Evolutionary conservation across 2,888 invertebrate genomes (phyloP), one percentile per base, ranked within the genome.

Genomic region (Sylvicola fuscatus): DNA sequence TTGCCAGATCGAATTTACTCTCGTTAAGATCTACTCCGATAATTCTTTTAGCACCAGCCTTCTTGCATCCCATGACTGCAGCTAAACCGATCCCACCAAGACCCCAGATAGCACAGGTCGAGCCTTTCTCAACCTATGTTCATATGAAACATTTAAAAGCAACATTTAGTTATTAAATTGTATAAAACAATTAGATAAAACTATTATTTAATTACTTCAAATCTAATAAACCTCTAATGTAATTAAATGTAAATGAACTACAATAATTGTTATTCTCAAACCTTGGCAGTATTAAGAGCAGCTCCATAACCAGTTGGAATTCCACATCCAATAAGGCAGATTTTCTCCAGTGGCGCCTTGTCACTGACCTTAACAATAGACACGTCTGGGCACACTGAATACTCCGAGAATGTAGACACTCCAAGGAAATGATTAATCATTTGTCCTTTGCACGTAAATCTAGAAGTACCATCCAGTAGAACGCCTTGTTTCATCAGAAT

Each of bases 241-340:
- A n/a, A n/a, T n/a, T n/a, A n/a, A n/a, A n/a, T n/a, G 21, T 8
- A 21, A 21, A 6, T 21, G 21, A 21, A 21, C 4, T 8, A 21
- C 21, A 21, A 21, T 21, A 21, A 21, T 21, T 21, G 21, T 4
- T 21, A 14, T 14, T 14, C 14, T 6, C 16, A 14, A 1, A 93
- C 86, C 54, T 80, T 75, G 13, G 84, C 82, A 1, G 80, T 81
- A 52, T 89, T 89, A 35, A 87, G 50, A 14, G 77, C 86, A 13
- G 87, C 87, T 29, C 89, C 89, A 53, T 84, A 87, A 3, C 93
- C 93, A 3, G 92, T 89, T 1, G 86, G 70, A 4, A 89, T 70
- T 32, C 87, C 87, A 54, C 87, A 89, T 3, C 86, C 87, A 14
- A 89, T 60, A 27, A 89, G 58, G 47, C 86, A 86, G 2, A 82